phyloP scores from a whole-genome alignment of 2,888 invertebrate genomes.

The Troides helena region DNA sequence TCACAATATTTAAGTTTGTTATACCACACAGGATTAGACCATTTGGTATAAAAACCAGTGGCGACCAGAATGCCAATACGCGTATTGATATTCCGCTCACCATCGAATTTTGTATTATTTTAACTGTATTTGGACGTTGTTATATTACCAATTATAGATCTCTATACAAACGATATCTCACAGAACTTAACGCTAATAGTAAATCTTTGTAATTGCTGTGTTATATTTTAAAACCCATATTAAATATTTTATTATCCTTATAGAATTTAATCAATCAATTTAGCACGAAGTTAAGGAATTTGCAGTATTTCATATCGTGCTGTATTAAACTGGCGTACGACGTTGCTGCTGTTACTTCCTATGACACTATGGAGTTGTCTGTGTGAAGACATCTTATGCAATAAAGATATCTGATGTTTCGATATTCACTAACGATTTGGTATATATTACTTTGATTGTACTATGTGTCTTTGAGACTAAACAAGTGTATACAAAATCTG shows the following conservation, averaged over 20 bases:
- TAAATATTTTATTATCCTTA: neutral
- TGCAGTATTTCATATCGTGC: conserved; percentile 12
- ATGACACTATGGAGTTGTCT: neutral
- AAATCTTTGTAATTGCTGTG: neutral
- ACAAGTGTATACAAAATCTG: no score
- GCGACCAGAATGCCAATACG: no score
- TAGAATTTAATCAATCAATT: conserved; percentile 1
- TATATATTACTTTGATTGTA: no score
- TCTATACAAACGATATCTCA: neutral
- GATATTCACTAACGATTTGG: neutral
- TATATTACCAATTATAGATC: neutral
- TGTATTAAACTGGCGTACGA: neutral
- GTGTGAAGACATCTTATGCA: neutral
- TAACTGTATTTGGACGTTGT: neutral
- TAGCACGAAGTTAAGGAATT: conserved; percentile 8
- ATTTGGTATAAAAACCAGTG: neutral
- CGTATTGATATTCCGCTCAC: neutral
- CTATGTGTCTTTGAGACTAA: no score
- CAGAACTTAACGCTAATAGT: neutral
- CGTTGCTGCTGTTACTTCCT: neutral
- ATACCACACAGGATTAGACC: neutral
- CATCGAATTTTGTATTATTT: neutral
- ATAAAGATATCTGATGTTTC: neutral
- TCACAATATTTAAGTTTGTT: no score
- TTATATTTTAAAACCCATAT: neutral